Conservation (phyloP, 92 coral and sea anemone genomes). For the Heteractis magnifica region DNA sequence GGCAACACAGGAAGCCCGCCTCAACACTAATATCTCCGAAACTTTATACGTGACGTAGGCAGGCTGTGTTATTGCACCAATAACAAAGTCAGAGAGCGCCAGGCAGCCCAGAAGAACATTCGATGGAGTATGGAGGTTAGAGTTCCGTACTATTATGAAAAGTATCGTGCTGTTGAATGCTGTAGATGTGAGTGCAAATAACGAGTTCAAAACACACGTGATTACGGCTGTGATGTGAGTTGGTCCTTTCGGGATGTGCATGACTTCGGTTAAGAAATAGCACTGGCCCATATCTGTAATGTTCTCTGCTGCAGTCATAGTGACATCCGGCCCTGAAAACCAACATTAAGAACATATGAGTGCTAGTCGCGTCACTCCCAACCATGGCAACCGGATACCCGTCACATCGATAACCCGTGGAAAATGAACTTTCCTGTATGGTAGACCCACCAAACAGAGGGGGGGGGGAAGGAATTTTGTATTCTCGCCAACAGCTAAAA, state of each 20-base stretch:
- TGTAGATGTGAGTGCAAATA: not conserved
- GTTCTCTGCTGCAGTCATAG: not conserved
- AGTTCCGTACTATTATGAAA: not conserved
- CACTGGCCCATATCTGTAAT: conserved; percentile 21
- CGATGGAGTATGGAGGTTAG: not conserved
- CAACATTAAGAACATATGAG: not conserved
- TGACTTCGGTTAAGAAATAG: conserved; percentile 20
- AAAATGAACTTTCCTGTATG: too few species aligned
- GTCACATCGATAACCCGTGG: too few species aligned
- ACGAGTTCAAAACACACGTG: conserved; percentile 7
- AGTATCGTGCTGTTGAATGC: not conserved
- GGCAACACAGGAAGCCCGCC: conserved; percentile 8
- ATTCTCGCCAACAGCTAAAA: too few species aligned
- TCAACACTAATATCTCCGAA: not conserved
- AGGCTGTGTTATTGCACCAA: conserved; percentile 17
- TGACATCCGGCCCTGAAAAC: not conserved
- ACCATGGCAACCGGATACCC: too few species aligned
- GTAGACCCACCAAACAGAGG: too few species aligned
- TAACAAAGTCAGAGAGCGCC: conserved; percentile 7
- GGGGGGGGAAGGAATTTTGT: too few species aligned
- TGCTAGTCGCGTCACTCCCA: too few species aligned
- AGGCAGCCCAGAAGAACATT: conserved; percentile 9
- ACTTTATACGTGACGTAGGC: conserved; percentile 17
- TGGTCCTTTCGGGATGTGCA: conserved; percentile 13
- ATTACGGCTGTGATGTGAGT: conserved; percentile 4